A percentile compares a stretch with the other conserved stretches of the same genome.
These are phyloP conservation scores for Heliconius melpomene DNA, from an alignment of 1,140 invertebrate genomes.

Conservation along the genomic window DNA sequence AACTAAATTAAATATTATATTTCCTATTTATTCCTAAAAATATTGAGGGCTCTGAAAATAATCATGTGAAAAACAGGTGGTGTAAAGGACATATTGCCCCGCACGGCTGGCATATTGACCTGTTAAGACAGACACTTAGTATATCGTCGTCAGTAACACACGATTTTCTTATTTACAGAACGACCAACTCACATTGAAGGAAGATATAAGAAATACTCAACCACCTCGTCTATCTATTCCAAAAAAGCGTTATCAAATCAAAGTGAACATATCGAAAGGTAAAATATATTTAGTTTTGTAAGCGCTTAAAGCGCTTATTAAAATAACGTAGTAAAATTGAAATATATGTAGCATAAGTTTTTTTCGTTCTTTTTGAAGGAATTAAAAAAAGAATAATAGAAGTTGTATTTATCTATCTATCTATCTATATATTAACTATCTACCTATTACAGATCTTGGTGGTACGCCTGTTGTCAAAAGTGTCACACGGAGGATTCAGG, in stretches of 20 bases:
- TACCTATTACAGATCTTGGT: constrained; percentile 83
- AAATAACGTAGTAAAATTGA: too few species aligned
- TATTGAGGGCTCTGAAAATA: neutral
- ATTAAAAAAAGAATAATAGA: neutral
- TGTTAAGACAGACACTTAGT: neutral
- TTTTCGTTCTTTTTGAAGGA: too few species aligned
- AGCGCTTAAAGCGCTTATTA: too few species aligned
- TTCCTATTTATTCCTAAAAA: neutral
- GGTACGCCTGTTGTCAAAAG: constrained; percentile 86
- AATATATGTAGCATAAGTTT: too few species aligned
- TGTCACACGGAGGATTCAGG: constrained; percentile 86
- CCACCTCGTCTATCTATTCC: constrained; percentile 73
- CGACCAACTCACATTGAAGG: constrained; percentile 74
- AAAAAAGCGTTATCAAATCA: constrained; percentile 76
- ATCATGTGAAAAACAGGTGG: constrained; percentile 26
- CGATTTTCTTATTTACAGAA: constrained; percentile 55
- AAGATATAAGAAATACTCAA: constrained; percentile 77
- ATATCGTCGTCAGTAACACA: constrained; percentile 16
- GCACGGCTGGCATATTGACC: constrained; percentile 15
- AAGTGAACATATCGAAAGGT: constrained; percentile 76
- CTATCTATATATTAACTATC: neutral
- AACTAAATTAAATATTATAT: neutral
- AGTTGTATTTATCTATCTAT: constrained; percentile 2
- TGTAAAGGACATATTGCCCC: constrained; percentile 16
- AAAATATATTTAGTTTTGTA: constrained; percentile 23